Conservation (phyloP, 2,797 vertebrate species). For the Macropus fuliginosus region DNA sequence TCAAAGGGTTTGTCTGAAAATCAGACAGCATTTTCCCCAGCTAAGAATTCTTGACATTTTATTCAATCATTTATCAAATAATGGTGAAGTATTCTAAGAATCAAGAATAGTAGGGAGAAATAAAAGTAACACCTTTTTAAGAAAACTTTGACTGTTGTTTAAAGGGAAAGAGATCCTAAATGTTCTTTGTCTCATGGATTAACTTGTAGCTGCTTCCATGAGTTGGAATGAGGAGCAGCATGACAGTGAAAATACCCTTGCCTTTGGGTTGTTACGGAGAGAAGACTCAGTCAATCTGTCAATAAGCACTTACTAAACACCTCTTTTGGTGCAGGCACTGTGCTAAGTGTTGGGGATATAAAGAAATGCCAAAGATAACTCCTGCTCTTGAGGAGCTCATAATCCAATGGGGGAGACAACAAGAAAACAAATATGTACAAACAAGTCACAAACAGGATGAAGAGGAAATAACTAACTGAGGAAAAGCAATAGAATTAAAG, state of each 20-base stretch:
- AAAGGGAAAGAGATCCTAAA: neutral
- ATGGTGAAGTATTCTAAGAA: slow-evolving; percentile 29
- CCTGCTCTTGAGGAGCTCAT: neutral
- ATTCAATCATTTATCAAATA: slow-evolving; percentile 55
- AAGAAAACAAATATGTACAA: neutral
- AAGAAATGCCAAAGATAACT: neutral
- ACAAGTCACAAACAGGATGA: neutral
- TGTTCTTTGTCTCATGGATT: neutral
- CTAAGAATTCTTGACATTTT: slow-evolving; percentile 61
- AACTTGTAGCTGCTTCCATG: neutral
- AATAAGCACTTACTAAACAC: neutral
- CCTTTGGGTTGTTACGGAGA: neutral
- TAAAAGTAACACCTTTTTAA: neutral
- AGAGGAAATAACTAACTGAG: neutral
- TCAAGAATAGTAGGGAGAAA: neutral
- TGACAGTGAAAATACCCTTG: neutral
- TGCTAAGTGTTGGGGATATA: neutral
- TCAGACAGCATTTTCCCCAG: slow-evolving; percentile 73
- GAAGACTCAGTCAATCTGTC: neutral
- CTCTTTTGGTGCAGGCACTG: neutral
- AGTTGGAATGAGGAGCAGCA: neutral
- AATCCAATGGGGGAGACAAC: neutral
- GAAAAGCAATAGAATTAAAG: neutral
- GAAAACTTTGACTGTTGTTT: neutral
- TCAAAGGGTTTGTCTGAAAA: slow-evolving; percentile 79